Conservation (phyloP, 2,113 vertebrate genomes). For the Sinocyclocheilus rhinocerous region DNA sequence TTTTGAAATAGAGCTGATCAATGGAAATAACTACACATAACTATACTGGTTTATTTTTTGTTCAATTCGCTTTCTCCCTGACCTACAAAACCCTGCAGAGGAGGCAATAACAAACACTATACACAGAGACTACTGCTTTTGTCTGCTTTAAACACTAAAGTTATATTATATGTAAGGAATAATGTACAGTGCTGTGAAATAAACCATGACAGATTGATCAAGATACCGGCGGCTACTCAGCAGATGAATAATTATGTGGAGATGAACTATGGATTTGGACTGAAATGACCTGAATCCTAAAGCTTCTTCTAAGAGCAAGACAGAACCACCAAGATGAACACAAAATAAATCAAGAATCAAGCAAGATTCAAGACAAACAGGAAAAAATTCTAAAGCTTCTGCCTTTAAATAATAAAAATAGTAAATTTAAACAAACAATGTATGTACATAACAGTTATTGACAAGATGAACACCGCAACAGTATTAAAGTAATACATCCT, state of each 20-base stretch:
- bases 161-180: background rate
- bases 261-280: background rate
- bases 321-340: background rate
- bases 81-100: background rate
- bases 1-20: slow-evolving; percentile 57
- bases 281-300: background rate
- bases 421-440: background rate
- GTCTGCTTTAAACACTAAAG: background rate
- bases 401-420: background rate
- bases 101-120: background rate
- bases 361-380: too few relatives aligned
- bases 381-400: background rate
- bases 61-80: background rate
- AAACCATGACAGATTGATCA: background rate
- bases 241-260: background rate
- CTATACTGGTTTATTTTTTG: slow-evolving; percentile 5
- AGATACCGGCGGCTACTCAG: background rate
- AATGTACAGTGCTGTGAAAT: background rate
- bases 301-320: background rate
- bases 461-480: background rate
- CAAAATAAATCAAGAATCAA: background rate
- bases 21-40: slow-evolving; percentile 56
- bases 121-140: background rate
- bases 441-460: background rate
- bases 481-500: background rate